Base-by-base conservation (phyloP, 2,888 invertebrate genomes). In the Lithophane ornitopus region DNA sequence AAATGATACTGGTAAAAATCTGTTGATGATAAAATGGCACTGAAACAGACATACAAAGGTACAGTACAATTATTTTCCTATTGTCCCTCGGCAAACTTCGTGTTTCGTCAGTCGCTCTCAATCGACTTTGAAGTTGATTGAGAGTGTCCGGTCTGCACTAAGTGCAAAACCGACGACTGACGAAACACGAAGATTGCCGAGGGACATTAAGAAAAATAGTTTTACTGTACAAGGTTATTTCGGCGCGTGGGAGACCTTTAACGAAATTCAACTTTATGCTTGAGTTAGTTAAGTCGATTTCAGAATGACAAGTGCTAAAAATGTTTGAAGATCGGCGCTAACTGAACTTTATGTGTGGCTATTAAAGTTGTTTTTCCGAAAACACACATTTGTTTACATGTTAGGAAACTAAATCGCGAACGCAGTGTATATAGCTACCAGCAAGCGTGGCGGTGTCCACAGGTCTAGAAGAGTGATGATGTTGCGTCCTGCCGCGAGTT, bases 401-500 rank as follows among this genome's bases (percentile, higher is more conserved):
- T 26, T 56, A 14, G 7, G 56, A 26, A 56, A 14, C 56, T 26
- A 12, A 54, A 26, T n/a, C 54, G 12, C 54, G 26, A n/a, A 14
- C 54, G 54, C 54, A 56, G 26, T 56, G 26, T 56, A 56, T 26
- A 11, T 34, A 59, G 9, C 59, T 85, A 96, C 96, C 96, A 0
- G 96, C 96, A 1, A 95, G 91, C 0, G 95, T 90, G 72, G 96
- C 96, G 49, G 92, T 90, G 90, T 96, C 96, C 16, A 96, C 92
- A 2, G 93, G 94, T 0, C 94, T 84, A 3, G 90, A 84, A 39
- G 90, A 90, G 88, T 86, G 90, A 46, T 90, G 88, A 0, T 96
- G 97, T 86, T 97, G 97, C 52, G 94, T 91, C n/a, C 95, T 86
- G 0, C 95, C 95, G 66, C 94, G 91, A 0, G 95, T 94, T 88